Conservation (phyloP, 2,113 vertebrate species). For the Cololabis saira region DNA sequence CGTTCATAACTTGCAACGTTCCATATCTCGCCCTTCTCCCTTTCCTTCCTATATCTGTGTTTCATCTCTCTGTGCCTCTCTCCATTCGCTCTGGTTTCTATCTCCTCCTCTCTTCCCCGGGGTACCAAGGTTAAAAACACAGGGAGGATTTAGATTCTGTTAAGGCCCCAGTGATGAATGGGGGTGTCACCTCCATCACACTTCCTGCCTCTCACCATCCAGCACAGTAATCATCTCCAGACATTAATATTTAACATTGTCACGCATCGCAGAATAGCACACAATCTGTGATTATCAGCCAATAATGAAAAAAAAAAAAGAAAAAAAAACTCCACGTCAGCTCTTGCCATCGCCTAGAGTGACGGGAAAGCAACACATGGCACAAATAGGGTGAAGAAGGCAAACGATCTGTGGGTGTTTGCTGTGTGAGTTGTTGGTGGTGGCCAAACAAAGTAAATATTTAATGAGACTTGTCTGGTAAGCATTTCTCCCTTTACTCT, state of each 20-base stretch:
- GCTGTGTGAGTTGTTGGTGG: conserved; percentile 66
- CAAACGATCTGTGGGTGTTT: conserved; percentile 63
- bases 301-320: conserved; percentile 26
- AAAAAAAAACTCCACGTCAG: conserved; percentile 11
- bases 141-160: conserved; percentile 77
- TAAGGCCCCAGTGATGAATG: conserved; percentile 72
- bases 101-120: conserved; percentile 27
- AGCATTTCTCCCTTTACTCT: conserved; percentile 57
- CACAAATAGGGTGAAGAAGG: conserved; percentile 21
- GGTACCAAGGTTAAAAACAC: conserved; percentile 80
- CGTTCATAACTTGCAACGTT: conserved; percentile 33
- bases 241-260: conserved; percentile 81
- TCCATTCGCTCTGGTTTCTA: conserved; percentile 7
- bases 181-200: conserved; percentile 58
- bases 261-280: conserved; percentile 48
- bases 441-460: conserved; percentile 78
- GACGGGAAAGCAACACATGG: conserved; percentile 27
- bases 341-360: neutral
- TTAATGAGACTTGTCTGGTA: conserved; percentile 73
- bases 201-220: conserved; percentile 70
- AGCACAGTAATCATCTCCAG: conserved; percentile 65
- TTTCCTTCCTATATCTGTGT: conserved; percentile 3
- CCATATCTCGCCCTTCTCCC: conserved; percentile 20
- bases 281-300: conserved; percentile 59
- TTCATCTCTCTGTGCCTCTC: conserved; percentile 37